Conservation (phyloP, 2,888 invertebrate genomes). For the Timandra comae region DNA sequence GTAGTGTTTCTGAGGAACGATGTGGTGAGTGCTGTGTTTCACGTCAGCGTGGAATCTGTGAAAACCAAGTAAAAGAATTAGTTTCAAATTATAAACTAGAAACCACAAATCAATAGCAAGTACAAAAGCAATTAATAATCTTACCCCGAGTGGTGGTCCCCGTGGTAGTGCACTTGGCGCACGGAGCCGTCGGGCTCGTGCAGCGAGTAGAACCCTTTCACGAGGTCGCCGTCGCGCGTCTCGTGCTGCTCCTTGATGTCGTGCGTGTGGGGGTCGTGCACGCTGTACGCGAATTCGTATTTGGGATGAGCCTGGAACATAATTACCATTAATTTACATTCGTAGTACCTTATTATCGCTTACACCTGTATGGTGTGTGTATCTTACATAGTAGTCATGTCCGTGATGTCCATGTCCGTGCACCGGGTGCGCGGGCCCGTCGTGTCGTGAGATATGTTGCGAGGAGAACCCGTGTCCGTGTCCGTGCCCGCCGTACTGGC, state of each 20-base stretch:
- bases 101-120: background rate
- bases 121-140: conserved; percentile 19
- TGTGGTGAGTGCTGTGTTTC: conserved; percentile 28
- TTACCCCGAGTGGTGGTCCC: conserved; percentile 61
- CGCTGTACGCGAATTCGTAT: conserved; percentile 51
- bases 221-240: conserved; percentile 62
- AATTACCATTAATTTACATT: background rate
- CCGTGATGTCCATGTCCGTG: conserved; percentile 14
- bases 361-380: background rate
- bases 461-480: conserved; percentile 53
- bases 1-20: conserved; percentile 16
- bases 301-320: conserved; percentile 46
- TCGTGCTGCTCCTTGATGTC: conserved; percentile 69
- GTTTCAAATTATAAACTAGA: background rate
- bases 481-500: conserved; percentile 31
- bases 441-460: conserved; percentile 47
- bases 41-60: conserved; percentile 33
- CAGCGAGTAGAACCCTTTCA: conserved; percentile 67
- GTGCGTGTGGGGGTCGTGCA: conserved; percentile 65
- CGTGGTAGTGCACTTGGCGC: conserved; percentile 70
- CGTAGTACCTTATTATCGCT: background rate
- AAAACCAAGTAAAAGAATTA: conserved; percentile 5
- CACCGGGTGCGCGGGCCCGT: conserved; percentile 18
- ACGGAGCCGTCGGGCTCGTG: conserved; percentile 72
- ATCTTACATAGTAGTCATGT: conserved; percentile 29